These are phyloP conservation scores for Chionoecetes opilio DNA, from an alignment of 1,140 invertebrate species.

Conservation along the genomic window DNA sequence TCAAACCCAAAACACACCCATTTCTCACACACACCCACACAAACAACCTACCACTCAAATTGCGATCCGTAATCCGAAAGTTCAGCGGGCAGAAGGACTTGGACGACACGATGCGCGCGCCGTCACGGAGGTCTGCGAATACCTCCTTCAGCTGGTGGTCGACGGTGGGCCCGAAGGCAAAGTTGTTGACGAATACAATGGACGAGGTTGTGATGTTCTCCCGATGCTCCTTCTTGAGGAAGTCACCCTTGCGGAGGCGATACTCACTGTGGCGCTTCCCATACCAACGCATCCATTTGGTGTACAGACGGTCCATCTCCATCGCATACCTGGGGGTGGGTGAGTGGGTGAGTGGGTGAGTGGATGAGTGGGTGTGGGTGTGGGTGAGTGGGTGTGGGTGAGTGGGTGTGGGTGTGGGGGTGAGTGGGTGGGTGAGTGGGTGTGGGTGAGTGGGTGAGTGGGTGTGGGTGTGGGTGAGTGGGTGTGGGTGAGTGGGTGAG, in stretches of 20 bases:
- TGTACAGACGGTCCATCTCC: conserved; percentile 91
- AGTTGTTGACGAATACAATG: conserved; percentile 99
- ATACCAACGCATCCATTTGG: conserved; percentile 98
- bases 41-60: conserved; percentile 87
- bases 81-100: conserved; percentile 99
- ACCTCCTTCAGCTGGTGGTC: conserved; percentile 98
- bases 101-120: conserved; percentile 98
- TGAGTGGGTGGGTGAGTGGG: neutral
- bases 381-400: neutral
- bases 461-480: too few species aligned
- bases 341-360: neutral
- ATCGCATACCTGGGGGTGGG: conserved; percentile 72
- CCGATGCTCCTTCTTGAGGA: conserved; percentile 94
- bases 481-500: too few species aligned
- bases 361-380: neutral
- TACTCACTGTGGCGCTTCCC: conserved; percentile 97
- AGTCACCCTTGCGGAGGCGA: conserved; percentile 92
- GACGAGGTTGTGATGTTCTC: conserved; percentile 96
- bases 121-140: conserved; percentile 98
- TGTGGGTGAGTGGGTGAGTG: neutral
- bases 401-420: neutral
- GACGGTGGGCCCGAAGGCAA: conserved; percentile 98
- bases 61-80: conserved; percentile 97
- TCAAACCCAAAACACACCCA: too few species aligned
- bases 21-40: too few species aligned